phyloP scores from a whole-genome alignment of 2,113 vertebrate genomes.

The Daboia siamensis region DNA sequence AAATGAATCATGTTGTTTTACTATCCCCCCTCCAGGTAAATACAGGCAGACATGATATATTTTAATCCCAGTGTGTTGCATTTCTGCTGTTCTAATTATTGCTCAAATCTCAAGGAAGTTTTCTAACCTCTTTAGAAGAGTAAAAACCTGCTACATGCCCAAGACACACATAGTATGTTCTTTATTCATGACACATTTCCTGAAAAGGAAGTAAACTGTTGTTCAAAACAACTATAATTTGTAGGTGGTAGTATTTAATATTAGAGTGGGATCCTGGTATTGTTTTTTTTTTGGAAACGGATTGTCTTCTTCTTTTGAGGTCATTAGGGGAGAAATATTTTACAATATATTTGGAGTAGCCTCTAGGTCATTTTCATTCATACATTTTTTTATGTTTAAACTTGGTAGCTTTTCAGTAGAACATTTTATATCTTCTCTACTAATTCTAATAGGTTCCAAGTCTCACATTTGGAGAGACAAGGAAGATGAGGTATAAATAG shows the following conservation, averaged over 20 bases:
- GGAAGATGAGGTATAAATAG: neutral
- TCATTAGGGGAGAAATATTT: neutral
- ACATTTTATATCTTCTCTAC: constrained; percentile 27
- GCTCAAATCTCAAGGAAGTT: neutral
- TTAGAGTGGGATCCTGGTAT: neutral
- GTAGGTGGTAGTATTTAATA: neutral
- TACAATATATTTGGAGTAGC: neutral
- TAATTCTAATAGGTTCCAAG: constrained; percentile 5
- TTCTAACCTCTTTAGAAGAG: neutral
- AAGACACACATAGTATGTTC: neutral
- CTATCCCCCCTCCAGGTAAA: constrained; percentile 22
- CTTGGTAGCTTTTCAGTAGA: constrained; percentile 26
- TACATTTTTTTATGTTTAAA: constrained; percentile 19
- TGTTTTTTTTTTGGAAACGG: constrained; percentile 1
- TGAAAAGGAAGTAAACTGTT: neutral
- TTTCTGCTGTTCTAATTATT: constrained; percentile 5
- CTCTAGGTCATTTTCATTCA: neutral
- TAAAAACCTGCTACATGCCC: neutral
- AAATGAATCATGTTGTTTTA: constrained; percentile 8
- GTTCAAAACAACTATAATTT: neutral
- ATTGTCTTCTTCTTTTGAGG: constrained; percentile 1
- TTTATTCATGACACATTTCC: neutral
- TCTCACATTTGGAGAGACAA: neutral
- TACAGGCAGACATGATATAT: constrained; percentile 8
- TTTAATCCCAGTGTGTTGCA: neutral